These are phyloP conservation scores for Hippopotamyrus pictus DNA, from an alignment of 2,797 vertebrate genomes.

Conservation along the genomic window DNA sequence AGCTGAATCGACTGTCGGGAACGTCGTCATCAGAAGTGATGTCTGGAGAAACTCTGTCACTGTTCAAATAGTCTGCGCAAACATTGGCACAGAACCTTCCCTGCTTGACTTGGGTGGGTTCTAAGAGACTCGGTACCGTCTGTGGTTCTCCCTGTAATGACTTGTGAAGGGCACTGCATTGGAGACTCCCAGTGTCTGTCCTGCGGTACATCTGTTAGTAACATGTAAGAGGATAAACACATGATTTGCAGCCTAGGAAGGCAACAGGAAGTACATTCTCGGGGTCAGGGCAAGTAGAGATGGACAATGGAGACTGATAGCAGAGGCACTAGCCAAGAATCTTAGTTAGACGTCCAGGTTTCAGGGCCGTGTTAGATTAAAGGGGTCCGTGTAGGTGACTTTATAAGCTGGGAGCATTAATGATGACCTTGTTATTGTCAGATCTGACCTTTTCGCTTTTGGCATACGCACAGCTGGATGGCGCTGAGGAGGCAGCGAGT, in stretches of 20 bases:
- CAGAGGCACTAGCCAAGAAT: not conserved
- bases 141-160: not conserved
- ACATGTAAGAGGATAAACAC: not conserved
- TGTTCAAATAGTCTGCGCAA: not conserved
- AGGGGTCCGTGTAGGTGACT: not conserved
- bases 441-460: not conserved
- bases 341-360: not conserved
- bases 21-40: not conserved
- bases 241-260: not conserved
- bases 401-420: not conserved
- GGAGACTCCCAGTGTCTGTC: not conserved
- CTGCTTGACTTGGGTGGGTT: not conserved
- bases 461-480: not conserved
- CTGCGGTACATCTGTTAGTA: not conserved
- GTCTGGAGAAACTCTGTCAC: not conserved
- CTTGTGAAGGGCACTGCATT: too few relatives aligned
- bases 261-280: not conserved
- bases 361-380: slow-evolving; percentile 18
- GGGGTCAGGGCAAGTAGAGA: not conserved
- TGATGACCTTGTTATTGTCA: not conserved
- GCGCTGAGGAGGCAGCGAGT: not conserved
- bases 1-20: not conserved
- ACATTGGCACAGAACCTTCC: not conserved
- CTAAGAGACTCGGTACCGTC: not conserved
- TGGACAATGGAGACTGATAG: not conserved